Evolutionary conservation across 2,888 invertebrate genomes (phyloP), one percentile per base, ranked within the genome.

Genomic region (Drosophila vallismaia): DNA sequence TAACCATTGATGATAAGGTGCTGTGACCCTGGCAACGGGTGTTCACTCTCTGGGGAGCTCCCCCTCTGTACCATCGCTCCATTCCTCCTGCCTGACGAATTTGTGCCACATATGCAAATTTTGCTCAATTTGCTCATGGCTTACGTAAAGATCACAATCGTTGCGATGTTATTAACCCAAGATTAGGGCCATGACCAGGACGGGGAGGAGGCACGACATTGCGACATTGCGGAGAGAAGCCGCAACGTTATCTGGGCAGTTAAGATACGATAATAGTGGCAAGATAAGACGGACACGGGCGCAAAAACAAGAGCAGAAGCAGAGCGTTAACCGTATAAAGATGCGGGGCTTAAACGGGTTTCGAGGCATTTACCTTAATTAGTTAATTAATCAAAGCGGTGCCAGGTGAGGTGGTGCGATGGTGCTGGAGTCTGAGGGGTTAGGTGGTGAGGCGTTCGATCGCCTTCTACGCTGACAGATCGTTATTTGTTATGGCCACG

Each of bases 101-200:
- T 66, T 68, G 71, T 74, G 77, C 49, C 64, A 69, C 55, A 75
- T 64, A 80, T 77, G 84, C 81, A 82, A 80, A 83, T 83, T 83
- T 80, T 70, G 31, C 14, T 14, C 9, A 31, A 26, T 50, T 42
- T 31, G 49, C 33, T 19, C 36, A 42, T 40, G 40, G 31, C 72
- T 75, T 71, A 74, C 75, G 71, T 75, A 70, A 67, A 55, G 54
- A 69, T 59, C 28, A 53, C 50, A 50, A 45, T 63, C 44, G 49
- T 14, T 19, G 66, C 38, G 56, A 58, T 74, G 74, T 48, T 77
- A 67, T 74, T 74, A 74, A 62, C 66, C 64, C 64, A 63, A 55
- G 52, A 50, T 52, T 44, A 48, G 10, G 57, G 14, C n/a, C 33
- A 48, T 51, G 54, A 28, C 33, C 33, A 12, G 12, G 36, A 33